A percentile compares a stretch with the other conserved stretches of the same genome.
Evolutionary conservation across 1,140 invertebrate genomes (phyloP).

Genomic region (Hylaeus anthracinus): DNA sequence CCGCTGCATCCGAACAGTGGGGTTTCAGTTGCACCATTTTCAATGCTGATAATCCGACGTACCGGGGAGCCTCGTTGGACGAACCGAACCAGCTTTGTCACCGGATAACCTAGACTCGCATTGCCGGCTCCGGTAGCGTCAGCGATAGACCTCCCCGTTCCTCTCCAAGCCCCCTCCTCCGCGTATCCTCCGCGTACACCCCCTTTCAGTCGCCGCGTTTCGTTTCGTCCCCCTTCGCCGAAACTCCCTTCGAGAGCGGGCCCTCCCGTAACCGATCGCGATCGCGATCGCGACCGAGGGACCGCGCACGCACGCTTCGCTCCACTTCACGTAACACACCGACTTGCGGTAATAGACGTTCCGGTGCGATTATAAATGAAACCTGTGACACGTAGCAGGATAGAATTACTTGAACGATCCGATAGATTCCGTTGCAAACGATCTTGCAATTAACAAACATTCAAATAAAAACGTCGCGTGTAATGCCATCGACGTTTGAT

Average conservation of each 20-base stretch:
- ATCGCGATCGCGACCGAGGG: too few species aligned
- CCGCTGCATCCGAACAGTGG: slow-evolving; percentile 74
- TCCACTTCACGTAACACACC: slow-evolving; percentile 56
- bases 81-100: slow-evolving; percentile 74
- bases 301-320: background rate
- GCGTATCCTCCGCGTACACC: slow-evolving; percentile 9
- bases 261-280: too few species aligned
- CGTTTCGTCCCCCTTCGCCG: background rate
- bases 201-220: slow-evolving; percentile 28
- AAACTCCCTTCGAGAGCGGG: too few species aligned
- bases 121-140: slow-evolving; percentile 72
- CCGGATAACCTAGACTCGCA: slow-evolving; percentile 76
- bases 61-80: slow-evolving; percentile 56
- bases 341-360: slow-evolving; percentile 65
- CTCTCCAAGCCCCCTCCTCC: background rate
- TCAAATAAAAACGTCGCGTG: too few species aligned
- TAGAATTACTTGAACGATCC: slow-evolving; percentile 53
- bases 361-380: slow-evolving; percentile 68
- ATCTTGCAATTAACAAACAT: too few species aligned
- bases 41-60: slow-evolving; percentile 74
- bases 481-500: too few species aligned
- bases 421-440: background rate
- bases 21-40: slow-evolving; percentile 76
- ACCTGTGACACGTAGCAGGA: slow-evolving; percentile 35
- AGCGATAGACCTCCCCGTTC: slow-evolving; percentile 62